Evolutionary conservation across 2,888 invertebrate genomes (phyloP).

Genomic region (Macaria liturata): DNA sequence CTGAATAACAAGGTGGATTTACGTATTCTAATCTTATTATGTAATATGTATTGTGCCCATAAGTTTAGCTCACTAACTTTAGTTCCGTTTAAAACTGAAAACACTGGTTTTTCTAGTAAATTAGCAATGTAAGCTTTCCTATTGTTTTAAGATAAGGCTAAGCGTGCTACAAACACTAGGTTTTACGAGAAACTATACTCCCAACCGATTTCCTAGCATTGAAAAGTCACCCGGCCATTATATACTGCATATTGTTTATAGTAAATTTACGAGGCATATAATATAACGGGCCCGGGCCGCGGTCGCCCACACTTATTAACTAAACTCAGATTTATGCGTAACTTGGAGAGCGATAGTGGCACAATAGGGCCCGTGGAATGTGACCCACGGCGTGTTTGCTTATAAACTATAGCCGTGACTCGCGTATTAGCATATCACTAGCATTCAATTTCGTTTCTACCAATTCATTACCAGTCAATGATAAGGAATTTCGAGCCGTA

Average conservation of each 20-base stretch:
- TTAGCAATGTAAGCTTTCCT: no score
- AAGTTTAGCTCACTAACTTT: no score
- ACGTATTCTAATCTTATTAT: no score
- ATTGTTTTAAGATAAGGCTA: not conserved
- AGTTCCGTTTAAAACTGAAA: no score
- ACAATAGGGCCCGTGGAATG: slow-evolving; percentile 76
- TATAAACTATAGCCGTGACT: slow-evolving; percentile 38
- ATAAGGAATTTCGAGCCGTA: no score
- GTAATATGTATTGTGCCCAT: no score
- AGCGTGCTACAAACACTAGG: slow-evolving; percentile 8
- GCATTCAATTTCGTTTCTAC: slow-evolving; percentile 32
- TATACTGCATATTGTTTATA: slow-evolving; percentile 35
- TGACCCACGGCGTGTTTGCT: slow-evolving; percentile 59
- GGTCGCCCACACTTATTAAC: slow-evolving; percentile 78
- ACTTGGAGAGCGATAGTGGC: slow-evolving; percentile 65
- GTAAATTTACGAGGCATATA: slow-evolving; percentile 54
- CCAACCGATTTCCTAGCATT: slow-evolving; percentile 19
- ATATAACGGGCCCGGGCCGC: slow-evolving; percentile 63
- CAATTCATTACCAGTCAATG: not conserved
- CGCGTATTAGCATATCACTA: slow-evolving; percentile 35
- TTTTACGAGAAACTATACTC: slow-evolving; percentile 12
- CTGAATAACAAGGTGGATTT: not conserved
- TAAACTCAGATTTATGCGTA: slow-evolving; percentile 76
- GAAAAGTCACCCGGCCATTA: slow-evolving; percentile 25
- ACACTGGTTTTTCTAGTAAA: no score